phyloP scores from a whole-genome alignment of 2,113 vertebrate species.

The Thalassoma bifasciatum region DNA sequence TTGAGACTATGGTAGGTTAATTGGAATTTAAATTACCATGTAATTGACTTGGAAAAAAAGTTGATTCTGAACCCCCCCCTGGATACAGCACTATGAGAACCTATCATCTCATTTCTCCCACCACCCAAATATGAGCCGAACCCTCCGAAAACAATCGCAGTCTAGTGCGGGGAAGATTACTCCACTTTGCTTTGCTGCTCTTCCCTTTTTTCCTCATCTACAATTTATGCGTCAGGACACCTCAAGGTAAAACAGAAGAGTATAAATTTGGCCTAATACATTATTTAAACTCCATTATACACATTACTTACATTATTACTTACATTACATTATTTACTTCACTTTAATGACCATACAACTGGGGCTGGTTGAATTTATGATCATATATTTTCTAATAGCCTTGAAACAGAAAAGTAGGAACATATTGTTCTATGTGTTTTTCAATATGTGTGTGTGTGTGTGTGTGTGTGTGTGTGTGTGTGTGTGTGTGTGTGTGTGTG shows the following conservation, averaged over 20 bases:
- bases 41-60: no score
- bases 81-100: not conserved
- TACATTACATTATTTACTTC: constrained; percentile 5
- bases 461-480: no score
- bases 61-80: no score
- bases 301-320: constrained; percentile 15
- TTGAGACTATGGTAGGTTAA: no score
- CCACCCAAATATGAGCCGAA: not conserved
- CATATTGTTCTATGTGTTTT: not conserved
- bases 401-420: constrained; percentile 7
- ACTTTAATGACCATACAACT: constrained; percentile 23
- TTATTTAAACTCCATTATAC: constrained; percentile 31
- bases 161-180: not conserved
- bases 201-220: not conserved
- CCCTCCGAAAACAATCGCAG: not conserved
- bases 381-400: constrained; percentile 7
- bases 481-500: no score
- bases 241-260: not conserved
- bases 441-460: no score
- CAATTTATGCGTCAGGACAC: not conserved
- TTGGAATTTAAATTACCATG: no score
- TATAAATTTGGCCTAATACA: not conserved
- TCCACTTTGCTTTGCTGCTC: not conserved
- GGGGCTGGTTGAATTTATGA: not conserved
- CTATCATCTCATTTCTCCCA: not conserved